Conservation (phyloP, 1,140 invertebrate species). For the Mycetomoellerius zeteki region DNA sequence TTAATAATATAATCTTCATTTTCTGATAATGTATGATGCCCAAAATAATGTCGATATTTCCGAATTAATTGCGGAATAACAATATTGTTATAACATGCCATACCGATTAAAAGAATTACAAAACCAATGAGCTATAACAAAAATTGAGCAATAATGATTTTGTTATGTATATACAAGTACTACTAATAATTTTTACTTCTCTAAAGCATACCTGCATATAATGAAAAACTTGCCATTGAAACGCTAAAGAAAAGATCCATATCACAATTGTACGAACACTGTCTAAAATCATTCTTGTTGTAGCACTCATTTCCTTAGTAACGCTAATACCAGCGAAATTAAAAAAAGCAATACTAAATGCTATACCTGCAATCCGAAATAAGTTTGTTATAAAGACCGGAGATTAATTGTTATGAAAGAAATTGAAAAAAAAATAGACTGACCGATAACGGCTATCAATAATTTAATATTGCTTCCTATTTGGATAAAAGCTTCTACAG, state of each 20-base stretch:
- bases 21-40: constrained; percentile 78
- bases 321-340: constrained; percentile 98
- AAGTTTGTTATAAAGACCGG: not conserved
- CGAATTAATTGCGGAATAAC: constrained; percentile 86
- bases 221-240: constrained; percentile 94
- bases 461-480: constrained; percentile 91
- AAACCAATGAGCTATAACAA: constrained; percentile 91
- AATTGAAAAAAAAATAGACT: constrained; percentile 66
- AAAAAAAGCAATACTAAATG: constrained; percentile 97
- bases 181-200: not conserved
- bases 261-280: constrained; percentile 96
- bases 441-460: constrained; percentile 90
- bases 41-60: constrained; percentile 77
- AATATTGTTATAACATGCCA: constrained; percentile 93
- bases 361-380: constrained; percentile 89
- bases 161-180: not conserved
- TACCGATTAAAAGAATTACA: constrained; percentile 91
- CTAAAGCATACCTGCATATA: constrained; percentile 90
- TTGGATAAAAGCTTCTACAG: constrained; percentile 94
- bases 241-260: constrained; percentile 93
- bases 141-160: not conserved
- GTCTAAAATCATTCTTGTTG: constrained; percentile 97
- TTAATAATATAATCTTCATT: constrained; percentile 81
- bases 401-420: not conserved
- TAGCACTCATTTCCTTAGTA: constrained; percentile 97